Conservation (phyloP, 2,113 vertebrate species). For the Nesoenas mayeri region DNA sequence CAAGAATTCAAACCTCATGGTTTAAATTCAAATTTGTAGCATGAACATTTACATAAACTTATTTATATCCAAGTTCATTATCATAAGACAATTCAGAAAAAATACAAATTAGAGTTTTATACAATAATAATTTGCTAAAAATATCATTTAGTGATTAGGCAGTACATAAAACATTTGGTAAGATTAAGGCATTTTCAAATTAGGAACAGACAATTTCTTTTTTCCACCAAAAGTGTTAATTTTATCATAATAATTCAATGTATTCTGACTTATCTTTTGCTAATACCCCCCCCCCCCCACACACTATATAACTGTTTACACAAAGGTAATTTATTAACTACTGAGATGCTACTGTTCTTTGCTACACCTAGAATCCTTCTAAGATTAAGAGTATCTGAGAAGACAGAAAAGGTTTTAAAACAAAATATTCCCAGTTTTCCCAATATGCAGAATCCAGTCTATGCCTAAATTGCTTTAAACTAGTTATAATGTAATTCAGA, state of each 20-base stretch:
- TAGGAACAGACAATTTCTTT: not conserved
- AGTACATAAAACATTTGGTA: not conserved
- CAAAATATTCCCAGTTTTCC: not conserved
- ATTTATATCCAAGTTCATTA: not conserved
- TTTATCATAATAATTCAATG: not conserved
- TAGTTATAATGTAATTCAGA: not conserved
- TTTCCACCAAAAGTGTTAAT: not conserved
- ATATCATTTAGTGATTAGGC: not conserved
- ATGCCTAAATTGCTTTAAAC: not conserved
- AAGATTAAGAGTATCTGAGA: not conserved
- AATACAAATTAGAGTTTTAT: not conserved
- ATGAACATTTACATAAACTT: not conserved
- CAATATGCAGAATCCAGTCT: not conserved
- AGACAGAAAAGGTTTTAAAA: not conserved
- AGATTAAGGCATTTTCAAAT: not conserved
- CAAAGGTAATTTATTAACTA: not conserved
- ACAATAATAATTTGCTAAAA: not conserved
- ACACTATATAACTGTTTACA: not conserved
- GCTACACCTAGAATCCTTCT: not conserved
- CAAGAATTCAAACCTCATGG: not conserved
- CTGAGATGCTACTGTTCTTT: not conserved
- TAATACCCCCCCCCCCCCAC: not conserved
- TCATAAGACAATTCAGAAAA: not conserved
- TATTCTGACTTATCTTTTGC: not conserved
- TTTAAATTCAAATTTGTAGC: not conserved